Percentiles rank a stretch among this genome's conserved stretches.
Evolutionary conservation across 2,113 vertebrate genomes (phyloP).

Genomic region (Hassar affinis): DNA sequence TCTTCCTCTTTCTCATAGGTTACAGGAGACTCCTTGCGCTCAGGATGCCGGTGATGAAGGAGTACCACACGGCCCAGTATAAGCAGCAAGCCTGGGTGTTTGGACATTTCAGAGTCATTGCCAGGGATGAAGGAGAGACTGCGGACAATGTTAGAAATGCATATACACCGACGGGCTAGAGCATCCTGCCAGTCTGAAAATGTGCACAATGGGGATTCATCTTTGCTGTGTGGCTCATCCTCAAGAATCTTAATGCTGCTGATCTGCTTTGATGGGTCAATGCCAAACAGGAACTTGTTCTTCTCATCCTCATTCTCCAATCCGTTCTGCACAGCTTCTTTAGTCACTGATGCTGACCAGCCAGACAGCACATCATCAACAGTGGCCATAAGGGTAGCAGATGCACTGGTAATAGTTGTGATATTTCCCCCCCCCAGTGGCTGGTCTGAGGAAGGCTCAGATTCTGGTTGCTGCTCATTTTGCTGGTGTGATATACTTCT

Average conservation of each 20-base stretch:
- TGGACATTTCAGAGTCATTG: conserved; percentile 96
- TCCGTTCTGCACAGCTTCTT: conserved; percentile 74
- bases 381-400: conserved; percentile 78
- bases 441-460: conserved; percentile 50
- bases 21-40: conserved; percentile 92
- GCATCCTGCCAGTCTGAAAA: conserved; percentile 96
- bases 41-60: conserved; percentile 93
- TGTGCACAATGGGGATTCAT: conserved; percentile 92
- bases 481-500: conserved; percentile 64
- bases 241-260: conserved; percentile 90
- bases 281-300: conserved; percentile 83
- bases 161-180: conserved; percentile 90
- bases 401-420: conserved; percentile 28
- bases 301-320: conserved; percentile 77
- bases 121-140: conserved; percentile 95
- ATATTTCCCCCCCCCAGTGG: conserved; percentile 29
- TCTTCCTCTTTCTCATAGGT: conserved; percentile 98
- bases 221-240: conserved; percentile 96
- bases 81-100: conserved; percentile 93
- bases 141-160: conserved; percentile 93
- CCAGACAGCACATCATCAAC: conserved; percentile 87
- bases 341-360: conserved; percentile 77
- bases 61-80: conserved; percentile 92
- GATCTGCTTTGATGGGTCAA: conserved; percentile 78
- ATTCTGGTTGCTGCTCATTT: conserved; percentile 21